Evolutionary conservation across 2,888 invertebrate species (phyloP), one percentile per base, ranked within the genome.

Genomic region (Lysandra bellargus): DNA sequence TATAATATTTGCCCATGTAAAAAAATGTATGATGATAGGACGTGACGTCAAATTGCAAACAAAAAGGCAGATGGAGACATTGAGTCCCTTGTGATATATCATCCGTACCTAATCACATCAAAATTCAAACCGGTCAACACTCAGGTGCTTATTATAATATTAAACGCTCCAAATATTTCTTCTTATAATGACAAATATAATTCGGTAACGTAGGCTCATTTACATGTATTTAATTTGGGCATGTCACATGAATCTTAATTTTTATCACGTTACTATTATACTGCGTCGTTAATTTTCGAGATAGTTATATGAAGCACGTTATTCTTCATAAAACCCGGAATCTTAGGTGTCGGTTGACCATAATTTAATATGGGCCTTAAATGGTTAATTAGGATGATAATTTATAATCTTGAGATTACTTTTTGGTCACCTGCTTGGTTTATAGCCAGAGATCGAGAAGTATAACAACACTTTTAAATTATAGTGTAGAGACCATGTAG

Each of bases 141-240:
- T 64, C 64, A 64, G 64, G 64, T 64, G 64, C 30, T 23, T 64
- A 64, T 64, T 64, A 30, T 64, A 64, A 64, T 64, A 64, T 64
- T 30, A 64, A 64, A 64, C 30, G 12, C 64, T 64, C 64, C 64
- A 64, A 64, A 64, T 30, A 64, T 64, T 64, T 64, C 64, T 64
- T 64, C 30, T 30, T 64, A 12, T 64, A 30, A 64, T 64, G 64
- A 64, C 30, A 64, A 30, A 30, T 64, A 64, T 64, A 64, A 30
- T 64, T 64, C 7, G 30, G 9, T 64, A 64, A 64, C 64, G 64
- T 64, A 64, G 30, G 64, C 64, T 64, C 30, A 64, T 64, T 64
- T 64, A 64, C 64, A 64, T 64, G 64, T 30, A 64, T 64, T 64
- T 64, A 23, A 64, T 64, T 64, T 30, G 30, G 30, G 12, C 30